Conservation (phyloP, 2,113 vertebrate species). For the Lophotis ruficrista region DNA sequence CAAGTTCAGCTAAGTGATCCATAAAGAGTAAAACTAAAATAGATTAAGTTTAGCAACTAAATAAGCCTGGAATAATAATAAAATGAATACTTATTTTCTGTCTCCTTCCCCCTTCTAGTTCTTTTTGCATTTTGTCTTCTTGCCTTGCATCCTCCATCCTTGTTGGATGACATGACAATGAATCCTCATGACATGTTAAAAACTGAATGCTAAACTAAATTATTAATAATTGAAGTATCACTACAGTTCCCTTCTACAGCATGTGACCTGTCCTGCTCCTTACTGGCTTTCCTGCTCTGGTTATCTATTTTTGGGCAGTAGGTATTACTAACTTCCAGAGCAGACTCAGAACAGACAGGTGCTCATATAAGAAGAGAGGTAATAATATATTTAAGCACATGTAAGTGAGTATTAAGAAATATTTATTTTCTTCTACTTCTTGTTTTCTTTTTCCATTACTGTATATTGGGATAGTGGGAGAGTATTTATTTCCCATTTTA, state of each 20-base stretch:
- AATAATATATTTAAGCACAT: neutral
- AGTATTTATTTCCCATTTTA: neutral
- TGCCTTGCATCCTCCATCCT: neutral
- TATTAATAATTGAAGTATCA: neutral
- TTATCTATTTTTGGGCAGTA: neutral
- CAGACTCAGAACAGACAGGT: neutral
- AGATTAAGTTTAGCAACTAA: neutral
- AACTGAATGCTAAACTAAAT: neutral
- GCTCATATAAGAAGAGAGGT: neutral
- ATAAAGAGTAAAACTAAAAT: constrained; percentile 38
- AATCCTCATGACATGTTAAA: constrained; percentile 26
- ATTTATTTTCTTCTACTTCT: neutral
- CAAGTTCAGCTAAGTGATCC: constrained; percentile 24
- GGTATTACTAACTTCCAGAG: neutral
- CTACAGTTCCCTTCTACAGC: neutral
- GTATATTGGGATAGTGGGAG: neutral
- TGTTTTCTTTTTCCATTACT: neutral
- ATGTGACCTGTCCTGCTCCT: neutral
- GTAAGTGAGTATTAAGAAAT: neutral
- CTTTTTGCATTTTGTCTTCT: neutral
- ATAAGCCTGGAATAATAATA: neutral
- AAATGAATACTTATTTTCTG: neutral
- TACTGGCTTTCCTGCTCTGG: neutral
- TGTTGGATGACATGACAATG: neutral
- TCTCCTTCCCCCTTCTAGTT: neutral